Evolutionary conservation across 2,797 vertebrate species (phyloP).

Genomic region (Muscicapa comitata): DNA sequence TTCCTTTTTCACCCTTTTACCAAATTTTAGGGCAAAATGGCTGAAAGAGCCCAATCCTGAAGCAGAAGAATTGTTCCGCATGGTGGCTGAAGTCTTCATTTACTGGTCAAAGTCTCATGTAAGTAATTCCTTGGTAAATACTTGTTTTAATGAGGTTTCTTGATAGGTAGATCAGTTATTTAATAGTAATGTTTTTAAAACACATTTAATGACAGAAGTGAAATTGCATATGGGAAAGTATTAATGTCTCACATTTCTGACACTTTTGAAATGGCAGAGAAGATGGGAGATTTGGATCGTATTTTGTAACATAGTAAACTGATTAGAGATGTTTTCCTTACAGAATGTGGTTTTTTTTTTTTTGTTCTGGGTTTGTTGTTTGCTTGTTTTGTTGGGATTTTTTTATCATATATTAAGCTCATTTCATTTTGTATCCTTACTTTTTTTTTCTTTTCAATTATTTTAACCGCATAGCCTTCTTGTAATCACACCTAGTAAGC

Average conservation of each 20-base stretch:
- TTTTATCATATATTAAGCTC: neutral
- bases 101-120: constrained; percentile 97
- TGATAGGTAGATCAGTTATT: neutral
- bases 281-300: neutral
- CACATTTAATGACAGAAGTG: neutral
- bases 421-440: neutral
- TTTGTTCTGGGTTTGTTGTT: neutral
- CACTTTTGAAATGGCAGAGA: neutral
- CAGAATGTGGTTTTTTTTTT: neutral
- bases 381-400: neutral
- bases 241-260: neutral
- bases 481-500: neutral
- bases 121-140: constrained; percentile 55
- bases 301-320: neutral
- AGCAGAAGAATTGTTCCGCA: constrained; percentile 90
- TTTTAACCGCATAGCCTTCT: neutral
- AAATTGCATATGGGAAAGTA: neutral
- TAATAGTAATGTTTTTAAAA: neutral
- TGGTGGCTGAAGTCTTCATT: constrained; percentile 97
- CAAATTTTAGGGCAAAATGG: constrained; percentile 86
- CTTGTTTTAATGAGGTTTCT: neutral
- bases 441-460: neutral
- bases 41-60: constrained; percentile 90
- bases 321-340: neutral
- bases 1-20: neutral